Conservation (phyloP, 2,797 vertebrate genomes). For the Hozukius guyotensis region DNA sequence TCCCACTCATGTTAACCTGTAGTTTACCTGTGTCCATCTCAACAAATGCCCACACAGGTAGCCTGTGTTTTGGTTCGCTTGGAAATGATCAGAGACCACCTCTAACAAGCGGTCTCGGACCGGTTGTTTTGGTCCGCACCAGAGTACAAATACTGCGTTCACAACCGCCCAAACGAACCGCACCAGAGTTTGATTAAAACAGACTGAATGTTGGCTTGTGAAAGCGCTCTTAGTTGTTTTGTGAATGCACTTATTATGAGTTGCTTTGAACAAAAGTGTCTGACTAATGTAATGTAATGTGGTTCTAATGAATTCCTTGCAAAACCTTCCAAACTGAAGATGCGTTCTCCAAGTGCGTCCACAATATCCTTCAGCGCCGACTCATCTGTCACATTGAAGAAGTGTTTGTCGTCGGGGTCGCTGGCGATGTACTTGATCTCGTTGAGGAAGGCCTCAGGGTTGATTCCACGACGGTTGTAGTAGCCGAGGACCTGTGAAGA, state of each 20-base stretch:
- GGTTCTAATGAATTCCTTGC: conserved; percentile 2
- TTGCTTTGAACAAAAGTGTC: background rate
- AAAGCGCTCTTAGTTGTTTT: background rate
- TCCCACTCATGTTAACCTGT: too few species aligned
- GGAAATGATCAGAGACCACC: too few species aligned
- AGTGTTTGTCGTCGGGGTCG: conserved; percentile 97
- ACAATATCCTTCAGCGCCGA: conserved; percentile 97
- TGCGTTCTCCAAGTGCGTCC: conserved; percentile 95
- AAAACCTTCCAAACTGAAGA: conserved; percentile 97
- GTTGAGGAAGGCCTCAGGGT: conserved; percentile 93
- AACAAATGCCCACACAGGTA: too few species aligned
- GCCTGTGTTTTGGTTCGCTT: too few species aligned
- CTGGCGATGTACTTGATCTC: conserved; percentile 98
- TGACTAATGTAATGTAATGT: background rate
- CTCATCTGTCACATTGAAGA: conserved; percentile 98
- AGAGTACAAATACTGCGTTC: too few species aligned
- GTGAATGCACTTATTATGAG: background rate
- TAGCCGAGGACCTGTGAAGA: conserved; percentile 91
- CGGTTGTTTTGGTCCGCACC: too few species aligned
- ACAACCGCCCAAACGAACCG: too few species aligned
- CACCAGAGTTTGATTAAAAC: too few species aligned
- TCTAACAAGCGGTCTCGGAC: too few species aligned
- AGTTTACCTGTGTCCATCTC: too few species aligned
- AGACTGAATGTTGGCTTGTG: too few species aligned
- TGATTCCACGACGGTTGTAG: conserved; percentile 97